Conservation (phyloP, 2,797 vertebrate species). For the Poeciliopsis infans region DNA sequence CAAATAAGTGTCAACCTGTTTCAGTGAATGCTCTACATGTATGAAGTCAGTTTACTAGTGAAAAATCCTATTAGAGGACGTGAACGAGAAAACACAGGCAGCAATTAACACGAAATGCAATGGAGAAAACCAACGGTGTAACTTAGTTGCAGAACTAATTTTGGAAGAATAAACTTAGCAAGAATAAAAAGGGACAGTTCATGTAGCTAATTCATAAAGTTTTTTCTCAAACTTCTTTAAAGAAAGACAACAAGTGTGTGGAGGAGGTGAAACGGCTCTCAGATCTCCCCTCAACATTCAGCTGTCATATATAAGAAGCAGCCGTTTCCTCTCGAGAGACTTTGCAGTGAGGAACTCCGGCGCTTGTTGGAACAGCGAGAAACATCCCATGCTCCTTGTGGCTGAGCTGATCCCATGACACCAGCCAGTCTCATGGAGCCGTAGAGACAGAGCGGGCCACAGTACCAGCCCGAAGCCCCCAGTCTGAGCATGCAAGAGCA, state of each 20-base stretch:
- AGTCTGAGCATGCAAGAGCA: conserved; percentile 66
- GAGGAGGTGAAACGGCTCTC: conserved; percentile 18
- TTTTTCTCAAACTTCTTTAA: conserved; percentile 51
- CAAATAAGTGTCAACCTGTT: neutral
- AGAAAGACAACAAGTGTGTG: conserved; percentile 16
- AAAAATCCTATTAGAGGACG: neutral
- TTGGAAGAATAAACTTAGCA: neutral
- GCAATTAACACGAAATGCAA: neutral
- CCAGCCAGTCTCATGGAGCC: conserved; percentile 36
- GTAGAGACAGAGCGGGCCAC: conserved; percentile 44
- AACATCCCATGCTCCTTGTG: conserved; percentile 8
- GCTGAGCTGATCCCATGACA: conserved; percentile 37
- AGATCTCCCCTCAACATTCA: conserved; percentile 11
- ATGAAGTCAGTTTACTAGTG: neutral
- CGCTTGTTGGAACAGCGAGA: conserved; percentile 1
- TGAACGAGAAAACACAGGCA: neutral
- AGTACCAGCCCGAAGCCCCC: conserved; percentile 56
- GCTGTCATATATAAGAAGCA: conserved; percentile 25
- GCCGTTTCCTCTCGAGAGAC: conserved; percentile 18
- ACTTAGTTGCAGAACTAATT: neutral
- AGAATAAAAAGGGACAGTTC: conserved; percentile 19
- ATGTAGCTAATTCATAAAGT: conserved; percentile 18
- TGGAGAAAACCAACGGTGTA: conserved; percentile 21
- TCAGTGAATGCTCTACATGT: neutral
- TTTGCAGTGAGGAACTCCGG: conserved; percentile 2